These are phyloP conservation scores for Lamproptera curius DNA, from an alignment of 2,888 invertebrate species.

Conservation along the genomic window DNA sequence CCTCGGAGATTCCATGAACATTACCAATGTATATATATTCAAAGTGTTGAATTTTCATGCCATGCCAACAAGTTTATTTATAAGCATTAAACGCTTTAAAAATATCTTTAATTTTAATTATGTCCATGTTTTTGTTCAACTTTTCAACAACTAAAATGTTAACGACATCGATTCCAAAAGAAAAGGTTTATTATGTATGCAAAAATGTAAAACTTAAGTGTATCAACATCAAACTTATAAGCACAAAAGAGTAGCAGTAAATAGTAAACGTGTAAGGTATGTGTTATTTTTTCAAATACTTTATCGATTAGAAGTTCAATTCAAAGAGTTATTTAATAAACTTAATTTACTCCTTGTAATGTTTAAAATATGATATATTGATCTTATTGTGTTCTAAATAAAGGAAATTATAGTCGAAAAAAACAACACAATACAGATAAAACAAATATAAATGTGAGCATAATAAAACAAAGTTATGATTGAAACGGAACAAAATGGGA, in stretches of 20 bases:
- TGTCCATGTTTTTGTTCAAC: not conserved
- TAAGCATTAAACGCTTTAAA: not conserved
- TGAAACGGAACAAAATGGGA: constrained; percentile 52
- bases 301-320: constrained; percentile 3
- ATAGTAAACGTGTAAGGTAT: constrained; percentile 10
- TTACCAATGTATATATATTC: constrained; percentile 29
- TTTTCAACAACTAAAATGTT: not conserved
- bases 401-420: constrained; percentile 27
- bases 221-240: too few relatives aligned
- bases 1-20: constrained; percentile 43
- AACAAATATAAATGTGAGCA: constrained; percentile 34
- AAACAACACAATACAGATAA: constrained; percentile 22
- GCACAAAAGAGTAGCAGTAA: constrained; percentile 2
- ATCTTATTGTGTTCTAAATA: constrained; percentile 43
- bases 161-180: constrained; percentile 73
- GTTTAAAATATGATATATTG: constrained; percentile 66
- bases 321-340: constrained; percentile 26
- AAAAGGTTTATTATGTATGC: too few relatives aligned
- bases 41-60: constrained; percentile 43
- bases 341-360: constrained; percentile 75
- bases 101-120: not conserved
- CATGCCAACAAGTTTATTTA: constrained; percentile 44
- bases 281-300: constrained; percentile 16
- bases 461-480: constrained; percentile 43
- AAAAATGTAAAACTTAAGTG: too few relatives aligned